Conservation (phyloP, 1,140 invertebrate species). For the Rhyacophila brunnea region DNA sequence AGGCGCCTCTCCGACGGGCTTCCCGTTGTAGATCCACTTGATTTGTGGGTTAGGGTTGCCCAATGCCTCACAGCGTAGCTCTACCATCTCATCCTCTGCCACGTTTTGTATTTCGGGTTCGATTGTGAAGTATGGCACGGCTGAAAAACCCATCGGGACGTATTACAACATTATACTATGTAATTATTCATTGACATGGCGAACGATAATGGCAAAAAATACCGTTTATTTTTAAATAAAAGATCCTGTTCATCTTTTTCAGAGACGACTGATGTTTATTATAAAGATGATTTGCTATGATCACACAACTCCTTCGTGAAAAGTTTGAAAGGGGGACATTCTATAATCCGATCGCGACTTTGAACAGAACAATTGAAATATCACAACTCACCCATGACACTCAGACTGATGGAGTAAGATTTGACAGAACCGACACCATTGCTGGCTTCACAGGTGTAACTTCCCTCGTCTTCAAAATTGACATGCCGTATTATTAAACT, state of each 20-base stretch:
- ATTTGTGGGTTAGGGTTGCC: slow-evolving; percentile 89
- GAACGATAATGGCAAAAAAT: too few relatives aligned
- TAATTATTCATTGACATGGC: too few relatives aligned
- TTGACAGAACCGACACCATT: slow-evolving; percentile 84
- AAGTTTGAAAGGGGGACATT: too few relatives aligned
- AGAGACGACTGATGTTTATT: too few relatives aligned
- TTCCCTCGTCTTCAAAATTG: slow-evolving; percentile 81
- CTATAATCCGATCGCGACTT: too few relatives aligned
- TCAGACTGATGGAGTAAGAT: slow-evolving; percentile 80
- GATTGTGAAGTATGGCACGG: slow-evolving; percentile 89
- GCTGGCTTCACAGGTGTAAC: slow-evolving; percentile 87
- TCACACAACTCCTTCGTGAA: too few relatives aligned
- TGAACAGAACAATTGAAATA: background rate
- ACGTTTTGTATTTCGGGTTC: slow-evolving; percentile 86
- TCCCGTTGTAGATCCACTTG: slow-evolving; percentile 96
- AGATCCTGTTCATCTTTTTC: too few relatives aligned
- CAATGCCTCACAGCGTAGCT: slow-evolving; percentile 83
- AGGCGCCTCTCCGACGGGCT: slow-evolving; percentile 75
- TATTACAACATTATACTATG: too few relatives aligned
- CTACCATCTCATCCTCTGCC: slow-evolving; percentile 87
- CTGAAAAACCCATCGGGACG: too few relatives aligned
- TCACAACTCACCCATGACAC: slow-evolving; percentile 65
- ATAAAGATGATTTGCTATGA: too few relatives aligned
- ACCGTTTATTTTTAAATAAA: too few relatives aligned
- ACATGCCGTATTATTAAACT: slow-evolving; percentile 84